Evolutionary conservation across 1,140 invertebrate genomes (phyloP).

Genomic region (Drosophila mojavensis): DNA sequence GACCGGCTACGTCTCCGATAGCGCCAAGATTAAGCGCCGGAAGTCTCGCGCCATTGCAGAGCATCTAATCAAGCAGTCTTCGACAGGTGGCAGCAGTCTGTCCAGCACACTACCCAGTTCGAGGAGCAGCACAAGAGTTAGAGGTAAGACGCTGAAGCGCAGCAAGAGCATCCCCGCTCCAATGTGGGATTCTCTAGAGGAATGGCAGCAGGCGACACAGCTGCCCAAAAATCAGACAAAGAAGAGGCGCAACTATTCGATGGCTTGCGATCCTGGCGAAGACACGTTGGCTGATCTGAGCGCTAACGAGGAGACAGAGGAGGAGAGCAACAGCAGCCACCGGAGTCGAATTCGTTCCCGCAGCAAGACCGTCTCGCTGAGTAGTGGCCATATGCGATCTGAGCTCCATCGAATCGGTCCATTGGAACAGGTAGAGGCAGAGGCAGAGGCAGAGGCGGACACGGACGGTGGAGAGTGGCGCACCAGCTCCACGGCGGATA

Average conservation of each 20-base stretch:
- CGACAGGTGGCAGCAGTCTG: background rate
- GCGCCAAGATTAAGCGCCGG: constrained; percentile 56
- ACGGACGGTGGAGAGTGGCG: constrained; percentile 36
- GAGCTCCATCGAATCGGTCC: constrained; percentile 84
- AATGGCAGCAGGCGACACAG: constrained; percentile 36
- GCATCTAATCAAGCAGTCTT: constrained; percentile 26
- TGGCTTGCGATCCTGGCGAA: constrained; percentile 27
- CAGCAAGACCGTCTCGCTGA: constrained; percentile 61
- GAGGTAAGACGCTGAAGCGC: constrained; percentile 35
- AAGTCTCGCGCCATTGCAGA: constrained; percentile 47
- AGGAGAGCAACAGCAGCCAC: constrained; percentile 38
- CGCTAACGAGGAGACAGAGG: constrained; percentile 39
- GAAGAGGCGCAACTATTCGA: constrained; percentile 33
- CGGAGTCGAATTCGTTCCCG: constrained; percentile 30
- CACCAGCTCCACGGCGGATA: constrained; percentile 25
- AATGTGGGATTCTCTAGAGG: constrained; percentile 42
- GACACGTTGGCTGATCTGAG: constrained; percentile 16
- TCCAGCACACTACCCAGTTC: constrained; percentile 36
- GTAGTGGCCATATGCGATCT: constrained; percentile 84
- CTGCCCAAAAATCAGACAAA: background rate
- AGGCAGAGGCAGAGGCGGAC: background rate
- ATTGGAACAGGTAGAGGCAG: background rate
- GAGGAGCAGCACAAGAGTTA: background rate
- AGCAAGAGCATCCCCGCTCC: constrained; percentile 62
- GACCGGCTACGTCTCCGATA: constrained; percentile 65